Conservation (phyloP, 2,888 invertebrate species). For the Eurois occulta region DNA sequence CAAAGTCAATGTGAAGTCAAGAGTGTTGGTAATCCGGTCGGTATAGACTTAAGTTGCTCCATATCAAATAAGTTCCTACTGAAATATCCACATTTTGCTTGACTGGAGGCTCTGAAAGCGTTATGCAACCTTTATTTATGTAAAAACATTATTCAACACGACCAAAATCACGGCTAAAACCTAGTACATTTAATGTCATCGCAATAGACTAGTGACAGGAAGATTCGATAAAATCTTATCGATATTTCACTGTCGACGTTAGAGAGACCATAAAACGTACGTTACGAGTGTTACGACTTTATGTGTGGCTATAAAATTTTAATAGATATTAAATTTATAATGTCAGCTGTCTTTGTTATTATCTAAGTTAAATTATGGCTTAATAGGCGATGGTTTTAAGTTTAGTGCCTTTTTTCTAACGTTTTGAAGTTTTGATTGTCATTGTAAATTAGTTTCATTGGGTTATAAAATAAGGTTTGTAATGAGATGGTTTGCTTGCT, state of each 20-base stretch:
- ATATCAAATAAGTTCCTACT: not conserved
- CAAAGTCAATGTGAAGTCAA: not conserved
- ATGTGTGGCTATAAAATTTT: slow-evolving; percentile 66
- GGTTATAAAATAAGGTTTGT: slow-evolving; percentile 30
- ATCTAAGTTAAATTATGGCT: slow-evolving; percentile 63
- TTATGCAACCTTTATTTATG: slow-evolving; percentile 22
- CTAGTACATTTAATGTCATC: slow-evolving; percentile 54
- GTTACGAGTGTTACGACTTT: slow-evolving; percentile 67
- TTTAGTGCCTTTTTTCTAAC: slow-evolving; percentile 63
- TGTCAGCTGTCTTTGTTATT: slow-evolving; percentile 66
- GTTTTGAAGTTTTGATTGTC: slow-evolving; percentile 41
- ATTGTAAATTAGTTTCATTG: slow-evolving; percentile 62
- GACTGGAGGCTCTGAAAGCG: slow-evolving; percentile 3
- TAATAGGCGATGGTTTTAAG: slow-evolving; percentile 47
- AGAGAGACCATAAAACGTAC: slow-evolving; percentile 66
- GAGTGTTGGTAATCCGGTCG: not conserved
- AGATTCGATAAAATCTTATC: slow-evolving; percentile 70
- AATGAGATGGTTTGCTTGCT: slow-evolving; percentile 24
- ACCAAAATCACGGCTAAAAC: slow-evolving; percentile 53
- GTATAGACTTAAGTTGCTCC: not conserved
- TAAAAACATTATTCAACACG: slow-evolving; percentile 48
- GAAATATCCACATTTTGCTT: not conserved
- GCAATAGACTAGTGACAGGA: slow-evolving; percentile 65
- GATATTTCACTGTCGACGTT: slow-evolving; percentile 69
- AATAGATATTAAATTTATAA: slow-evolving; percentile 69